These are phyloP conservation scores for Allobates femoralis DNA, from an alignment of 2,797 vertebrate species.

Conservation along the genomic window DNA sequence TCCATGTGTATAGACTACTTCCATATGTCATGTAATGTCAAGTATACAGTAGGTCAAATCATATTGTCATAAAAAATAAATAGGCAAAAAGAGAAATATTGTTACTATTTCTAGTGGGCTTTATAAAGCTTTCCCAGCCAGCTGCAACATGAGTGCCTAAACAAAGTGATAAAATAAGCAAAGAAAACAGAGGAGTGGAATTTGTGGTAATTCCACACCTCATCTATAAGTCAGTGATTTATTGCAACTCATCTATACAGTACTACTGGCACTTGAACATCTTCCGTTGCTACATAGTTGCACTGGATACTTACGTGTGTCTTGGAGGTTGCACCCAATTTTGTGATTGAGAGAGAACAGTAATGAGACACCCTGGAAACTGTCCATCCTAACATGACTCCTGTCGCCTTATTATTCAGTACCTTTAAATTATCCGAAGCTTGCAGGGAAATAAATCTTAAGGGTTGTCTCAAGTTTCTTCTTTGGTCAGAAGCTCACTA, in stretches of 20 bases:
- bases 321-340: constrained; percentile 11
- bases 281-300: constrained; percentile 17
- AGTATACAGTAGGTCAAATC: too few relatives aligned
- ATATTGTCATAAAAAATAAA: background rate
- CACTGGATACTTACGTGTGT: constrained; percentile 25
- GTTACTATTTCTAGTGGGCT: background rate
- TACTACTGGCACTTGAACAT: constrained; percentile 26
- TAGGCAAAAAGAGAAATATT: background rate
- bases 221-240: constrained; percentile 50
- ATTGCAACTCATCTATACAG: constrained; percentile 24
- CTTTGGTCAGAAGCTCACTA: constrained; percentile 67
- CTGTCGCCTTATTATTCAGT: constrained; percentile 55
- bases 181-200: constrained; percentile 53
- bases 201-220: constrained; percentile 55
- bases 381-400: constrained; percentile 48
- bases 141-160: constrained; percentile 2
- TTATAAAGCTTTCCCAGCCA: background rate
- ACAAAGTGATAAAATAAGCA: constrained; percentile 40
- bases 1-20: background rate
- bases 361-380: constrained; percentile 32
- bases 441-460: constrained; percentile 58
- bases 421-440: constrained; percentile 58
- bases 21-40: background rate
- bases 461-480: constrained; percentile 61
- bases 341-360: constrained; percentile 35